Conservation (phyloP, 1,140 invertebrate genomes). For the Alviniconcha marisindica region DNA sequence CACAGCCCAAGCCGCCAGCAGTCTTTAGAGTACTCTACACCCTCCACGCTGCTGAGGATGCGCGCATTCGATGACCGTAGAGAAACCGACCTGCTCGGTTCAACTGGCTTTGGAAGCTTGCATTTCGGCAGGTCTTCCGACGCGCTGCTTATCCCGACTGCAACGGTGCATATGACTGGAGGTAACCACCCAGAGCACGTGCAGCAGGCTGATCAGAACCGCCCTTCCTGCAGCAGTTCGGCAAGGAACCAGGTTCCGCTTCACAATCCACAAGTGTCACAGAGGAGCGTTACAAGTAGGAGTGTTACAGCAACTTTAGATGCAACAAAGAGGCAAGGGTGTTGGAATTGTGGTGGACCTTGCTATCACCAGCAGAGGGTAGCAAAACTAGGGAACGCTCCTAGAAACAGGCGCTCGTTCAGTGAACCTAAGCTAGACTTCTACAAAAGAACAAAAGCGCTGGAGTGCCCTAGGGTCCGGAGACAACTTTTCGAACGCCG, state of each 20-base stretch:
- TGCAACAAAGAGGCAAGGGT: not conserved
- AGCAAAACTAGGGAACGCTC: not conserved
- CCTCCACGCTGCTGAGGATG: not conserved
- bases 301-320: not conserved
- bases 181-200: conserved; percentile 34
- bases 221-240: not conserved
- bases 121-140: not conserved
- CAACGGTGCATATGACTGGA: not conserved
- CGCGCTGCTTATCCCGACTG: not conserved
- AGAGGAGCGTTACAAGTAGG: not conserved
- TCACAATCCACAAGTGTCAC: not conserved
- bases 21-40: not conserved
- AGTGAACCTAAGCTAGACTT: conserved; percentile 20
- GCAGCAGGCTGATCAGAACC: conserved; percentile 12
- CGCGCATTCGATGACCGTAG: not conserved
- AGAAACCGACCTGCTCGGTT: not conserved
- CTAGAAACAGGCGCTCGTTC: not conserved
- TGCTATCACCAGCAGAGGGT: not conserved
- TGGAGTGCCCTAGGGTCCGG: not conserved
- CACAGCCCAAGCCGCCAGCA: not conserved
- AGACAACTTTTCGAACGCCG: not conserved
- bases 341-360: not conserved
- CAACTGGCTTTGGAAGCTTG: not conserved
- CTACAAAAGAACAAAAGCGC: not conserved
- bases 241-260: not conserved